Base-by-base conservation (phyloP, 2,888 invertebrate genomes). In the Patella depressa region DNA sequence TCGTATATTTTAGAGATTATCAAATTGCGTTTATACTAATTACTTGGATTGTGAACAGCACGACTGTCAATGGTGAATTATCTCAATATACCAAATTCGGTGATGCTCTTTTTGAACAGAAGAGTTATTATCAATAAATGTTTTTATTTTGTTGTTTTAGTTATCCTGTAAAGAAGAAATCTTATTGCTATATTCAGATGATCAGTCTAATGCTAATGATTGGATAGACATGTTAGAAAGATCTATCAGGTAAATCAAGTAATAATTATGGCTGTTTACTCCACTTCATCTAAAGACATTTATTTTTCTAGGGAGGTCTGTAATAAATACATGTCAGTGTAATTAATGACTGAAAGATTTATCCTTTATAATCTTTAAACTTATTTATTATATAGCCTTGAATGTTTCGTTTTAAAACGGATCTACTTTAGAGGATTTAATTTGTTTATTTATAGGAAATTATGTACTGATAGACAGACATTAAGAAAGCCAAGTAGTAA, bases 401-500 rank as follows among this genome's bases (percentile, higher is more conserved):
- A 17, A 45, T 5, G 72, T 19, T 34, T 4, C 9, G 53, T 29
- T 74, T 24, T 14, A 34, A 17, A 53, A n/a, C 17, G 2, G 17
- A n/a, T 77, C 29, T 29, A 70, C 14, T 53, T 15, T 78, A 7
- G 1, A 24, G 72, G 53, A 53, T 53, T 17, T 70, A 12, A 45
- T 45, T 76, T 19, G 70, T 78, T 65, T 70, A 73, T 57, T 80
- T 78, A 5, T 84, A 90, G 90, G 74, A 87, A 88, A 75, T 75
- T 89, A 11, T 84, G 85, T 72, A 82, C 82, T n/a, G 89, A 88
- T 77, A 81, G 90, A 70, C 88, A 89, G 80, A 90, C 90, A 0
- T 79, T 91, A 69, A 80, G 90, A 19, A 91, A 90, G 75, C 88
- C 87, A 1, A 90, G 90, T 84, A 91, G 90, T 82, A 87, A 90